These are phyloP conservation scores for Champsocephalus gunnari DNA, from an alignment of 2,797 vertebrate genomes.

Conservation along the genomic window DNA sequence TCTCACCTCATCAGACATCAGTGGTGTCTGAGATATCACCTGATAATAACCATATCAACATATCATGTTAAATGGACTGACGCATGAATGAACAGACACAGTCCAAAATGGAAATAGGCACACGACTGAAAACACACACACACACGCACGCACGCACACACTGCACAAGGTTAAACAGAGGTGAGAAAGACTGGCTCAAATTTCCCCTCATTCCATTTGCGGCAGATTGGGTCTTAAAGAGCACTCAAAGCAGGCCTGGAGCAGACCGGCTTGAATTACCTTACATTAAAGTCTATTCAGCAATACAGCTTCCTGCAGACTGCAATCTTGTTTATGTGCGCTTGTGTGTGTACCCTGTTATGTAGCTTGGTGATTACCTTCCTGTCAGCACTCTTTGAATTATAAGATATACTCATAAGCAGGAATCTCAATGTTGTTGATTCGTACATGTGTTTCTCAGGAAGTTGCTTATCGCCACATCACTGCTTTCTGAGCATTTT, in stretches of 20 bases:
- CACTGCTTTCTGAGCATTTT: constrained; percentile 27
- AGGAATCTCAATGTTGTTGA: constrained; percentile 13
- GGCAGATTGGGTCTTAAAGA: constrained; percentile 68
- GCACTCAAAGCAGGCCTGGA: constrained; percentile 64
- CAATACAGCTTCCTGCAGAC: constrained; percentile 54
- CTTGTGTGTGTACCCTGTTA: constrained; percentile 15
- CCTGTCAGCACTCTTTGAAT: constrained; percentile 45
- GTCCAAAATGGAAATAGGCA: constrained; percentile 15
- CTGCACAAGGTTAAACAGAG: constrained; percentile 68
- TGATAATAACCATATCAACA: constrained; percentile 63
- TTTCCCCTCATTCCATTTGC: constrained; percentile 65
- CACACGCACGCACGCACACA: constrained; percentile 21
- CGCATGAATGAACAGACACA: constrained; percentile 32
- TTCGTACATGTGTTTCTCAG: constrained; percentile 10
- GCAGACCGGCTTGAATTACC: constrained; percentile 70
- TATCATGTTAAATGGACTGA: constrained; percentile 53
- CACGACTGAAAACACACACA: constrained; percentile 23
- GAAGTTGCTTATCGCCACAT: constrained; percentile 24
- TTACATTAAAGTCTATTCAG: constrained; percentile 76
- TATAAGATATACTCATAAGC: constrained; percentile 24
- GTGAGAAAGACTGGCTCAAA: constrained; percentile 66
- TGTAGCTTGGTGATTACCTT: constrained; percentile 41
- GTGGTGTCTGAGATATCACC: constrained; percentile 37
- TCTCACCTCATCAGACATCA: constrained; percentile 57
- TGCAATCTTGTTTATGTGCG: constrained; percentile 55